These are phyloP conservation scores for Phaetusa simplex DNA, from an alignment of 2,113 vertebrate genomes.

Conservation along the genomic window DNA sequence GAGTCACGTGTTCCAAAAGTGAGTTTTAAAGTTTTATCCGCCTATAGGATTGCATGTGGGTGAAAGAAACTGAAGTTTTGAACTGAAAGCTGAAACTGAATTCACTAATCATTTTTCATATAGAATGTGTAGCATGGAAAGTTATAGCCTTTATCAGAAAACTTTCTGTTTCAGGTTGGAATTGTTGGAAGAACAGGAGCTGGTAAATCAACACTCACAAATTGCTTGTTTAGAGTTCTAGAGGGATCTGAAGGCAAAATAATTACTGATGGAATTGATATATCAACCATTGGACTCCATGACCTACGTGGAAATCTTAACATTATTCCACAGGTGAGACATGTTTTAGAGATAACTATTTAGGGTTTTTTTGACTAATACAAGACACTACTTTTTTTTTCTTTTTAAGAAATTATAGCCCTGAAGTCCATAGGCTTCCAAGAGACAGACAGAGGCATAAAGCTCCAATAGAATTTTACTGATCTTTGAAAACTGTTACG, in stretches of 20 bases:
- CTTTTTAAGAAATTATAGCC: neutral
- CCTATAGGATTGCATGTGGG: neutral
- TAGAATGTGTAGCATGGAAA: neutral
- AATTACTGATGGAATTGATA: slow-evolving; percentile 71
- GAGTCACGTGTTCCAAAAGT: neutral
- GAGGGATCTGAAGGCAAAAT: slow-evolving; percentile 67
- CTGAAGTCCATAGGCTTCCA: neutral
- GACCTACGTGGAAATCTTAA: slow-evolving; percentile 68
- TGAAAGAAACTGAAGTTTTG: neutral
- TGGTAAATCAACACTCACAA: slow-evolving; percentile 68
- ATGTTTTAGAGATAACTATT: neutral
- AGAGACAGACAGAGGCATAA: neutral
- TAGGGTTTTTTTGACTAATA: neutral
- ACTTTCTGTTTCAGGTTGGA: slow-evolving; percentile 54
- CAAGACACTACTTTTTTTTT: neutral
- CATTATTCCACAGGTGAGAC: slow-evolving; percentile 70
- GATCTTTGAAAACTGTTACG: neutral
- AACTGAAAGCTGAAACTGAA: neutral
- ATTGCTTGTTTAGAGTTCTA: slow-evolving; percentile 67
- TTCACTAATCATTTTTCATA: neutral
- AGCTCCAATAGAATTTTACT: neutral
- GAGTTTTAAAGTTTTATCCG: neutral
- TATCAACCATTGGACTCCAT: slow-evolving; percentile 66
- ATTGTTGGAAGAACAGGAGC: slow-evolving; percentile 70
- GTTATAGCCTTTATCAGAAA: neutral